Evolutionary conservation across 1,140 invertebrate genomes (phyloP), one percentile per base, ranked within the genome.

Genomic region (Patella vulgata): DNA sequence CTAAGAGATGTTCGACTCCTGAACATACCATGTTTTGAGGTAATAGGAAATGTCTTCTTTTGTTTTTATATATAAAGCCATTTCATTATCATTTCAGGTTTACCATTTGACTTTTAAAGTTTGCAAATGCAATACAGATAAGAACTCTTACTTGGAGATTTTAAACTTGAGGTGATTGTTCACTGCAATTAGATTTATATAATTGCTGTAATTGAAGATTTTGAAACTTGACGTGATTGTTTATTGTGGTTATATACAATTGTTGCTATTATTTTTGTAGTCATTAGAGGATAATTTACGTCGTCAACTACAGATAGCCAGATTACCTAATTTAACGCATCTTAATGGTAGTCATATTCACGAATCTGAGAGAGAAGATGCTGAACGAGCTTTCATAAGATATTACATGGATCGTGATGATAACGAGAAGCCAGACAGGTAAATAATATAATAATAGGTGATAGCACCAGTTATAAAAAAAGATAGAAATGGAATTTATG

Each of bases 331-430:
- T 78, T 90, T 96, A 23, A 87, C 89, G 65, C 92, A 90, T 48
- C 84, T 97, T 12, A 97, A 97, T 50, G 94, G 94, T 21, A 94
- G 93, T 44, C 88, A 88, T 30, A 93, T 97, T 70, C 89, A 89
- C 31, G 87, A 87, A 0, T 90, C 93, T 71, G 94, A 96, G 80
- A 87, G 94, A 59, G 93, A 95, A 82, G 92, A 95, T 77, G 92
- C 94, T n/a, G 94, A 97, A 79, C 86, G 94, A 59, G 93, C 93
- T 69, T 97, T 96, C 84, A 93, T 97, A 66, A 87, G 95, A 51
- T 91, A 93, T 79, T 95, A 93, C 81, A 92, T 95, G 91, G 91
- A 94, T 50, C 59, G 64, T 39, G 67, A 77, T 6, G 63, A 75
- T 0, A 75, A 73, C 57, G 69, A 36, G 5, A 73, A 23, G 6